Conservation (phyloP, 2,888 invertebrate genomes). For the Rhamnusium bicolor region DNA sequence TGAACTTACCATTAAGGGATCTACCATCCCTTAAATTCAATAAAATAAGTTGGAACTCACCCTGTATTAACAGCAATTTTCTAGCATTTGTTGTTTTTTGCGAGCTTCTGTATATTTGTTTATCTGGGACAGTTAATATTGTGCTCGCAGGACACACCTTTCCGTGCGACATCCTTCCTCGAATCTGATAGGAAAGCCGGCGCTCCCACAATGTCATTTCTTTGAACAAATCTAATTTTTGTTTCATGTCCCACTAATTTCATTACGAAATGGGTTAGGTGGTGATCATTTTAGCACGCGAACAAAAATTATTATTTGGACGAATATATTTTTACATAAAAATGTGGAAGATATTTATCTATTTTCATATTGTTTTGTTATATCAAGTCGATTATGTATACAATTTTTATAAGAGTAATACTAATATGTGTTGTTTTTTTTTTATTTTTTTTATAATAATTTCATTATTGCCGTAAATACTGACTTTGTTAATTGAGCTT, state of each 20-base stretch:
- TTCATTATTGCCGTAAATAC: no score
- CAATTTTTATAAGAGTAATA: no score
- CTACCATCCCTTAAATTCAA: no score
- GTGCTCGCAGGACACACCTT: slow-evolving; percentile 12
- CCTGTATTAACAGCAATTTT: no score
- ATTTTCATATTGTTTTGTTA: not conserved
- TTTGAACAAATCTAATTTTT: slow-evolving; percentile 47
- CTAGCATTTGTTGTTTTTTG: no score
- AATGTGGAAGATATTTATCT: not conserved
- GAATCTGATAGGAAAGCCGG: slow-evolving; percentile 32
- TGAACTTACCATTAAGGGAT: no score
- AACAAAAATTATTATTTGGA: slow-evolving; percentile 8
- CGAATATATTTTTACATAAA: not conserved
- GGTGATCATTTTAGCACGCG: slow-evolving; percentile 42
- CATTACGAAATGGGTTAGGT: slow-evolving; percentile 48
- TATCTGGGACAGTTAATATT: not conserved
- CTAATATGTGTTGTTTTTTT: no score
- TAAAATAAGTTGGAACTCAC: no score
- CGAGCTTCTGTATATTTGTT: no score
- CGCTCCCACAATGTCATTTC: slow-evolving; percentile 42
- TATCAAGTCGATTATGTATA: no score
- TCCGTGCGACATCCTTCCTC: slow-evolving; percentile 24
- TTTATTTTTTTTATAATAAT: no score
- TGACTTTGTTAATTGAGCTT: no score
- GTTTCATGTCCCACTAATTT: slow-evolving; percentile 51